Evolutionary conservation across 2,888 invertebrate species (phyloP).

Genomic region (Hesperia comma): DNA sequence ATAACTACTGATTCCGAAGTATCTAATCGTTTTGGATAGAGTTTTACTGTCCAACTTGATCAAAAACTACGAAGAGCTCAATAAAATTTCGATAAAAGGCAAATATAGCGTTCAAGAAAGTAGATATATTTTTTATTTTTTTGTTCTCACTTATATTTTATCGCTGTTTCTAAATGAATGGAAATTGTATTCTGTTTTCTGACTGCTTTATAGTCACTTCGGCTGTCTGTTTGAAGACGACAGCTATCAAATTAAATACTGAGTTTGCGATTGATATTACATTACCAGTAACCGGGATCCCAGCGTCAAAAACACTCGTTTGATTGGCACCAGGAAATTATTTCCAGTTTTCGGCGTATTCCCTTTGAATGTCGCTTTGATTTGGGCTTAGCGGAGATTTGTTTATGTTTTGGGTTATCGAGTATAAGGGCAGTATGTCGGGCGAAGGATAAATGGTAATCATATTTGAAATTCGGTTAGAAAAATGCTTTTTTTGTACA

Average conservation of each 20-base stretch:
- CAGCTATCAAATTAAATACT: slow-evolving; percentile 16
- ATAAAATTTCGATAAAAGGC: too few species aligned
- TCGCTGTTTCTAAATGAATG: not conserved
- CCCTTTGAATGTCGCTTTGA: slow-evolving; percentile 3
- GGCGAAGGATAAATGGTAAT: too few species aligned
- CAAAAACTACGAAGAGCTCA: too few species aligned
- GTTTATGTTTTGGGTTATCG: not conserved
- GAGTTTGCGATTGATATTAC: slow-evolving; percentile 1
- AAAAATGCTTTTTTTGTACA: too few species aligned
- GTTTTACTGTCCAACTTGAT: too few species aligned
- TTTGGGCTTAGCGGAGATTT: not conserved
- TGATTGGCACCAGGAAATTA: slow-evolving; percentile 17
- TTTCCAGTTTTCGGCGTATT: slow-evolving; percentile 1
- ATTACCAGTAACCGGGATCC: not conserved
- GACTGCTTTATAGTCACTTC: slow-evolving; percentile 1
- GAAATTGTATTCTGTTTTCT: slow-evolving; percentile 3
- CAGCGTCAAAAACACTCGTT: slow-evolving; percentile 2
- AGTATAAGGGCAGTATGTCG: not conserved
- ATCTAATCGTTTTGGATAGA: too few species aligned
- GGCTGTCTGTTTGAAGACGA: slow-evolving; percentile 12
- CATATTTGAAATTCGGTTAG: too few species aligned
- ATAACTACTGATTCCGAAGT: too few species aligned
- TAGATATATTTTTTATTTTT: too few species aligned
- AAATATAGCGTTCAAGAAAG: too few species aligned
- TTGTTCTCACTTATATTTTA: too few species aligned